Base-by-base conservation (phyloP, 2,888 invertebrate genomes). In the Punctoribates punctum region DNA sequence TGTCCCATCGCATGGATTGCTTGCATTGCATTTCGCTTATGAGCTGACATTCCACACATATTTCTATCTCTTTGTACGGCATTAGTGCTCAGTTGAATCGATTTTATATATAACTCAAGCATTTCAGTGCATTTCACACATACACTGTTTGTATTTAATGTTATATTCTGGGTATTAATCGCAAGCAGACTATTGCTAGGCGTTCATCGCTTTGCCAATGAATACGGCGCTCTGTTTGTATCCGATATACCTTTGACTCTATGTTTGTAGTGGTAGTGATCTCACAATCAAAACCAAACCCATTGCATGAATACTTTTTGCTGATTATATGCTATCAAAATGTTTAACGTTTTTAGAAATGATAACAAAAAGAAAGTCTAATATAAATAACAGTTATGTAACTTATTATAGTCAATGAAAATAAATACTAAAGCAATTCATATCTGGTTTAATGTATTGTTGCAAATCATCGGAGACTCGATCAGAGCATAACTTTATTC, bases 1-100 rank as follows among this genome's bases (percentile, higher is more conserved):
- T 60, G 60, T 72, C 72, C 72, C 72, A 72, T 72, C 72, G 46
- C 60, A 60, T 60, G 60, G 60, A 42, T 67, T 42, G 67, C 72
- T 46, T 72, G 72, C 0, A 72, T 72, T 48, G 72, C 72, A 72
- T 72, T 72, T 72, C 46, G 72, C 72, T 72, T 72, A 72, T 72
- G 72, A 72, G 46, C 46, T 48, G 38, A 46, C 72, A 72, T 72
- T 72, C 72, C 72, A 25, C 13, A 48, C 42, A 72, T 72, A 72
- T 72, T 72, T 72, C 38, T 60, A 13, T 60, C 23, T 60, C 27
- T 27, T 27, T 27, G 17, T 60, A 60, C 27, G 27, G 42, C 42
- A 42, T 42, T 13, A 42, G 42, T 42, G 42, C 42, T 42, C 42
- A 42, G 42, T 42, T 42, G 42, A 42, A 42, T 42, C 42, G 42